Base-by-base conservation (phyloP, 1,140 invertebrate species). In the Diprion similis region DNA sequence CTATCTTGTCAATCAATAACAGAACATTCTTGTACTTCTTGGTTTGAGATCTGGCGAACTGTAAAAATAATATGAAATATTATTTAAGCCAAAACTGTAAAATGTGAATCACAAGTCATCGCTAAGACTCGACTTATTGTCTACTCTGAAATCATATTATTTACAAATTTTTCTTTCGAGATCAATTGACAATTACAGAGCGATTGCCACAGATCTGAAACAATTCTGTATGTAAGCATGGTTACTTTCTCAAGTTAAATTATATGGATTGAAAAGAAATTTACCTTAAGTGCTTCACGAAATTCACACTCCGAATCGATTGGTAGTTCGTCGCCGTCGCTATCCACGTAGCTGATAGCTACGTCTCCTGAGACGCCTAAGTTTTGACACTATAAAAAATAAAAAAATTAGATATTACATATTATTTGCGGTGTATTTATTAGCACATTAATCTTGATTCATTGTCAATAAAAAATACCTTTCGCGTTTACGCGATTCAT, bases 201-300 rank as follows among this genome's bases (percentile, higher is more conserved):
- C 24, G 24, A 37, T 37, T 37, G 6, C 24, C 6, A 37, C 6
- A 37, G 24, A 37, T 37, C 24, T 37, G 15, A 15, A 65, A 7
- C 15, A 65, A n/a, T 65, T 7, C 15, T 65, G 24, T 37, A 37
- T 37, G 6, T 37, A 37, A 37, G 24, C 24, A 37, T 37, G 8
- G 64, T 3, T 9, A 18, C 11, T 68, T 4, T 15, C 24, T 24
- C 19, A 15, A 68, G 13, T 4, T 18, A n/a, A 68, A 68, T 18
- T 18, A 18, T 68, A 17, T 37, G 3, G 24, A 37, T 37, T 37
- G 6, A 65, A 65, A 65, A n/a, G 1, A 65, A 65, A 68, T 24
- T 68, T 68, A 70, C 69, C 69, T 70, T 70, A 15, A 70, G 15
- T 45, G 69, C 69, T 18, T 70, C 69, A 13, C 13, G 69, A 70